These are phyloP conservation scores for Phalacrocorax aristotelis DNA, from an alignment of 2,113 vertebrate genomes.

Conservation along the genomic window DNA sequence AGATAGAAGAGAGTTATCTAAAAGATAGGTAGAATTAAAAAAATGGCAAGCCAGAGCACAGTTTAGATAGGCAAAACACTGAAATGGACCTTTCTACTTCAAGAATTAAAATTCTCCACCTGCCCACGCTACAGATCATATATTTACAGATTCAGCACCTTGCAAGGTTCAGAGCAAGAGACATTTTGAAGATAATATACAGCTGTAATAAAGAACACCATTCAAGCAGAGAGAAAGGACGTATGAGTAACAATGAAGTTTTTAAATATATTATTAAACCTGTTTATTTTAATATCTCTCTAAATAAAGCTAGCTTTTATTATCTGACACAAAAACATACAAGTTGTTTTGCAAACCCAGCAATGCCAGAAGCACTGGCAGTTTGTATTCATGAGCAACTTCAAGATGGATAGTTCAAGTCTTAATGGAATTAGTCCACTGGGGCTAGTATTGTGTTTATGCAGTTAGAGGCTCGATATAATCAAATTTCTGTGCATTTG, in stretches of 20 bases:
- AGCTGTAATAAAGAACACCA: background rate
- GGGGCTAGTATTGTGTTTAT: conserved; percentile 50
- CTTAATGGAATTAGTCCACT: conserved; percentile 69
- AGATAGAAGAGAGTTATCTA: conserved; percentile 53
- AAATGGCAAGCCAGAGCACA: background rate
- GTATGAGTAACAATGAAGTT: background rate
- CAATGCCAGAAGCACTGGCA: background rate
- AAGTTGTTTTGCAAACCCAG: background rate
- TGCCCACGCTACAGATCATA: background rate
- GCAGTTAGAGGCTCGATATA: conserved; percentile 58
- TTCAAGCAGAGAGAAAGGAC: background rate
- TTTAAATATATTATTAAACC: conserved; percentile 9
- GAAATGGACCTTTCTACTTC: background rate
- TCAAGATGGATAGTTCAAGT: conserved; percentile 47
- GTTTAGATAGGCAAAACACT: background rate
- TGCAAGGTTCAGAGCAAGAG: background rate
- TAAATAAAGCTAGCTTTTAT: conserved; percentile 38
- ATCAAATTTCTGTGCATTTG: conserved; percentile 60
- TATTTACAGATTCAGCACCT: background rate
- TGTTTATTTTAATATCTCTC: conserved; percentile 17
- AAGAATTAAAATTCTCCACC: background rate
- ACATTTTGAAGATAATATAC: background rate
- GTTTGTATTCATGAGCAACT: conserved; percentile 57
- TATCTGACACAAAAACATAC: background rate
- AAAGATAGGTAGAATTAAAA: conserved; percentile 24